These are phyloP conservation scores for Drosophila kikkawai DNA, from an alignment of 1,140 invertebrate genomes.

Conservation along the genomic window DNA sequence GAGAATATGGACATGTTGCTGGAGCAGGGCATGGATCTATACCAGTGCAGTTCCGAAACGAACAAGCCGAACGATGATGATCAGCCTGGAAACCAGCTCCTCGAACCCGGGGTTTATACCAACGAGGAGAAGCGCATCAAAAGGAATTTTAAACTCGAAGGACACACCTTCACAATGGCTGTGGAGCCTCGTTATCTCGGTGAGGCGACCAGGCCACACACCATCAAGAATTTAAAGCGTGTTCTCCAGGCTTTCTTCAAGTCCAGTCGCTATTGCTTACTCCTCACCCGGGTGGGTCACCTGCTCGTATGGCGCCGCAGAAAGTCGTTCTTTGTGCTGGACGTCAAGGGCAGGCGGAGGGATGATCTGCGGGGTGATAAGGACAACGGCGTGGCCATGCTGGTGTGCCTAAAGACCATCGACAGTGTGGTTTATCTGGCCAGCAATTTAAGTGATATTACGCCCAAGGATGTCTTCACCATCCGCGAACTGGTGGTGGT, in stretches of 20 bases:
- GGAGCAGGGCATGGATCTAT: conserved; percentile 53
- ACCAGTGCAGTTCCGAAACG: conserved; percentile 15
- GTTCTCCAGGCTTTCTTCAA: conserved; percentile 58
- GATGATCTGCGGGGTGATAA: conserved; percentile 27
- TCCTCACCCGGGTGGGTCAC: conserved; percentile 47
- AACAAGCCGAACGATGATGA: not conserved
- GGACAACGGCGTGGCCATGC: conserved; percentile 49
- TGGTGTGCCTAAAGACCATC: conserved; percentile 58
- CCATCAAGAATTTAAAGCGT: conserved; percentile 40
- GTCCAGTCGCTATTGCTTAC: conserved; percentile 53
- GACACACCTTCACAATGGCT: conserved; percentile 63
- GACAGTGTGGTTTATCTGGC: conserved; percentile 69
- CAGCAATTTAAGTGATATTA: conserved; percentile 46
- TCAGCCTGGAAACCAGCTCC: not conserved
- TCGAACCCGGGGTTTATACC: conserved; percentile 16
- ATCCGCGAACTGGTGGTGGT: conserved; percentile 67
- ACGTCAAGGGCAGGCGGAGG: conserved; percentile 48
- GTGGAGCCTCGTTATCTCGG: conserved; percentile 49
- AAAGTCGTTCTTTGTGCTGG: conserved; percentile 58
- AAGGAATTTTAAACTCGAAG: conserved; percentile 58
- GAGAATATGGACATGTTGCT: conserved; percentile 62
- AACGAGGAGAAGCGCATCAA: conserved; percentile 40
- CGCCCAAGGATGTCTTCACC: conserved; percentile 38
- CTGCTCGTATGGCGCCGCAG: conserved; percentile 67
- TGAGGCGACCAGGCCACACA: conserved; percentile 8